Evolutionary conservation across 35 echinoderm and acorn worm genomes (phyloP), one percentile per base, ranked within the genome.

Genomic region (Nesometra sesokonis): DNA sequence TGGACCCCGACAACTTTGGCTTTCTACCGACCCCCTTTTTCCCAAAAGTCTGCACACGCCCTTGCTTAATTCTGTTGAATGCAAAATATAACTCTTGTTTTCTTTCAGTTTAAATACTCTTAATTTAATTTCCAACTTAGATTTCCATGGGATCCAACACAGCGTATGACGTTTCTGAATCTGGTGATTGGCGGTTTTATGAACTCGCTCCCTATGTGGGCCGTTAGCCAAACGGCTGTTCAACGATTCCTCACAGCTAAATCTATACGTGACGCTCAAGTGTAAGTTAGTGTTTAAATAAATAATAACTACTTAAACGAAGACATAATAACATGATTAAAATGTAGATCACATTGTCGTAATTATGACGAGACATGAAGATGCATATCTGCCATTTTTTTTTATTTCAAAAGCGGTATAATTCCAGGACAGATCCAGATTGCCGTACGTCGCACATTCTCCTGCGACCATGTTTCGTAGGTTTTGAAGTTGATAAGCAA

Each of bases 201-300:
- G 5, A 93, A 87, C 39, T 84, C 82, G 19, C 37, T 93, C 13
- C 87, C 80, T 27, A 85, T 93, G 35, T 67, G 52, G 52, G 77
- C 37, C 37, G 87, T 89, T 19, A 89, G 91, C 82, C 91, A 93
- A 67, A 93, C 91, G 30, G 85, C 91, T 85, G 91, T 93, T 13
- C 91, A 93, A 85, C 84, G 91, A 34, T 88, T 88, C 30, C 77
- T 93, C 21, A 37, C 91, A 21, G 87, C 87, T 37, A 88, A 86
- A 31, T 57, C 35, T 57, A 39, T 93, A 31, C 84, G 43, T 17
- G 34, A 87, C 11, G 86, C 91, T 30, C 87, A 93, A 88, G 35
- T 82, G 91, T 93, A 93, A 93, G 91, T 88, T 9, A 43, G 5
- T 7, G 39, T 43, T 4, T 43, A 7, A 7, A 43, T 43, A 43